These are phyloP conservation scores for Gnatocerus cornutus DNA, from an alignment of 2,888 invertebrate species.

Conservation along the genomic window DNA sequence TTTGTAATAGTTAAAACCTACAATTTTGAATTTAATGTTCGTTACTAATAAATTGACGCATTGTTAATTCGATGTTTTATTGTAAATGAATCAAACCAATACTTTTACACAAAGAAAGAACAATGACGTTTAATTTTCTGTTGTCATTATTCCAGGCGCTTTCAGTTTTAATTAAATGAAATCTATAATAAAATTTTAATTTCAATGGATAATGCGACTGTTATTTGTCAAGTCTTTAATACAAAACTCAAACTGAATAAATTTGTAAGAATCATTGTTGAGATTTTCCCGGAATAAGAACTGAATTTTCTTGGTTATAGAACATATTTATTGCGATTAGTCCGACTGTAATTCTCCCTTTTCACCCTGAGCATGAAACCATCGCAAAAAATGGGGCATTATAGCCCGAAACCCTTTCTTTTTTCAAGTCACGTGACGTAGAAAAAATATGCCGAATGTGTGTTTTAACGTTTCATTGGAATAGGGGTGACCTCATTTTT, in stretches of 20 bases:
- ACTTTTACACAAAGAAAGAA: slow-evolving; percentile 4
- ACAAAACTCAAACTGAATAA: neutral
- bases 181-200: slow-evolving; percentile 35
- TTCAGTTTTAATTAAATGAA: slow-evolving; percentile 36
- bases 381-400: slow-evolving; percentile 24
- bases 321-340: slow-evolving; percentile 16
- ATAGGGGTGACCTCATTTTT: slow-evolving; percentile 28
- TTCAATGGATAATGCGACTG: slow-evolving; percentile 20
- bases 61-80: neutral
- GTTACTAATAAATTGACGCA: neutral
- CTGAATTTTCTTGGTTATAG: neutral
- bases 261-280: too few species aligned
- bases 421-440: slow-evolving; percentile 25
- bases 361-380: slow-evolving; percentile 18
- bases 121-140: slow-evolving; percentile 18
- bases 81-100: neutral
- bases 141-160: slow-evolving; percentile 11
- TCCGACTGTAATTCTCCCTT: slow-evolving; percentile 17
- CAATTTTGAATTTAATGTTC: too few species aligned
- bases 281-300: too few species aligned
- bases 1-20: too few species aligned
- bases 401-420: slow-evolving; percentile 16
- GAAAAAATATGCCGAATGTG: slow-evolving; percentile 37
- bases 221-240: slow-evolving; percentile 16
- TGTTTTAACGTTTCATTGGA: slow-evolving; percentile 32